These are phyloP conservation scores for Premnoplex brunnescens DNA, from an alignment of 2,797 vertebrate species.

Conservation along the genomic window DNA sequence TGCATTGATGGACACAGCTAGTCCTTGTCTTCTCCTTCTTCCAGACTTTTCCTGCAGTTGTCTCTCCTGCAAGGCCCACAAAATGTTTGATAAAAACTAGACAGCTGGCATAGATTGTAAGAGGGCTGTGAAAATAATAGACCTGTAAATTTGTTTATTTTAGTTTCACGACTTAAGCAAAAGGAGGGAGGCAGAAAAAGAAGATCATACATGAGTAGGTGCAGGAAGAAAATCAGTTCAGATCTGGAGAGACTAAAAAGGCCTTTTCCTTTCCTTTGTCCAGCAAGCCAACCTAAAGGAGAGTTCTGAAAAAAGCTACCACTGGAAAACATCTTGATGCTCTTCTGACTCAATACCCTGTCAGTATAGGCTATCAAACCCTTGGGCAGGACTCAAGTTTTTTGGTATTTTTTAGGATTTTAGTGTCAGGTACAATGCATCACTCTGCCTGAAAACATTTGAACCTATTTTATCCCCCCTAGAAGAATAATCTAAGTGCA, in stretches of 20 bases:
- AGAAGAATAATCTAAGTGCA: not conserved
- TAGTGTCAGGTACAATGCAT: not conserved
- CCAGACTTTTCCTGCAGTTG: not conserved
- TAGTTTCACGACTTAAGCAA: not conserved
- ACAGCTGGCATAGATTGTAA: not conserved
- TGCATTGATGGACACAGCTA: not conserved
- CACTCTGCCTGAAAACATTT: not conserved
- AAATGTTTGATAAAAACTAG: not conserved
- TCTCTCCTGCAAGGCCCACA: not conserved
- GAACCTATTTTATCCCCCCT: not conserved
- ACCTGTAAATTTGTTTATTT: not conserved
- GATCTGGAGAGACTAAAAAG: not conserved
- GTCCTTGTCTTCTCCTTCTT: not conserved
- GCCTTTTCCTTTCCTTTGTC: not conserved
- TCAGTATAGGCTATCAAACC: not conserved
- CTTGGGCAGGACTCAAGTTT: not conserved
- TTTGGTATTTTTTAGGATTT: not conserved
- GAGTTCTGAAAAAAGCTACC: not conserved
- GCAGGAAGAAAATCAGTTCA: not conserved
- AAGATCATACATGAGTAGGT: not conserved
- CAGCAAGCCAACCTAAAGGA: not conserved
- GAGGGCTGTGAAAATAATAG: not conserved
- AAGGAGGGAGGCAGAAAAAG: not conserved
- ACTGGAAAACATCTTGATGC: not conserved
- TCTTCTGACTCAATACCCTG: not conserved